Percentiles rank a stretch among this genome's conserved stretches.
phyloP scores from a whole-genome alignment of 2,797 vertebrate species.

The Clangula hyemalis region DNA sequence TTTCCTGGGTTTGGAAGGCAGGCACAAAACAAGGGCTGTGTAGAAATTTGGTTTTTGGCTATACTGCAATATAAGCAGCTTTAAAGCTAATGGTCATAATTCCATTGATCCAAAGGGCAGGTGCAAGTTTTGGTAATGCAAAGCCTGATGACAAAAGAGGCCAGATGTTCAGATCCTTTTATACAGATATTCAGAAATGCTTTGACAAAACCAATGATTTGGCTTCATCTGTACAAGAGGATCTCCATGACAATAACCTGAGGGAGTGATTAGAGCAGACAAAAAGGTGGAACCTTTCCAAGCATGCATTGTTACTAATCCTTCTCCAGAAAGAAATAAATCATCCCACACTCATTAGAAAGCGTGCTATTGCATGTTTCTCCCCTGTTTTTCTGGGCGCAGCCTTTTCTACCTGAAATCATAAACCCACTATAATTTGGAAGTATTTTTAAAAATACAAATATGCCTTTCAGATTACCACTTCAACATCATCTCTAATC shows the following conservation, averaged over 20 bases:
- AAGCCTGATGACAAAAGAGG: not conserved
- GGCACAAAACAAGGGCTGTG: not conserved
- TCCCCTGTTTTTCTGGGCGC: not conserved
- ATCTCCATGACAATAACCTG: constrained; percentile 65
- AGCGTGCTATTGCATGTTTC: not conserved
- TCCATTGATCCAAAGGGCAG: not conserved
- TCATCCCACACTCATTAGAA: not conserved
- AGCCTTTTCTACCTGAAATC: not conserved
- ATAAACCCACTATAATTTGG: not conserved
- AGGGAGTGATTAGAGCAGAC: constrained; percentile 37
- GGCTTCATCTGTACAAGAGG: not conserved
- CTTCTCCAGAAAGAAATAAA: constrained; percentile 50
- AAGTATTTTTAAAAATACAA: not conserved
- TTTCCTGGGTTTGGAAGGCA: not conserved
- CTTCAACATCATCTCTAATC: not conserved
- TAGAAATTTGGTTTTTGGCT: not conserved
- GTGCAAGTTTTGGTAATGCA: not conserved
- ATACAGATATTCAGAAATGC: not conserved
- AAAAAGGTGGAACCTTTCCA: constrained; percentile 51
- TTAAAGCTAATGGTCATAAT: not conserved
- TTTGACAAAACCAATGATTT: not conserved
- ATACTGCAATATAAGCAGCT: not conserved
- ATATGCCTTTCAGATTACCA: not conserved
- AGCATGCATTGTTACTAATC: constrained; percentile 25
- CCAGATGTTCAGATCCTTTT: not conserved